Evolutionary conservation across 2,113 vertebrate genomes (phyloP).

Genomic region (Herpailurus yagouaroundi): DNA sequence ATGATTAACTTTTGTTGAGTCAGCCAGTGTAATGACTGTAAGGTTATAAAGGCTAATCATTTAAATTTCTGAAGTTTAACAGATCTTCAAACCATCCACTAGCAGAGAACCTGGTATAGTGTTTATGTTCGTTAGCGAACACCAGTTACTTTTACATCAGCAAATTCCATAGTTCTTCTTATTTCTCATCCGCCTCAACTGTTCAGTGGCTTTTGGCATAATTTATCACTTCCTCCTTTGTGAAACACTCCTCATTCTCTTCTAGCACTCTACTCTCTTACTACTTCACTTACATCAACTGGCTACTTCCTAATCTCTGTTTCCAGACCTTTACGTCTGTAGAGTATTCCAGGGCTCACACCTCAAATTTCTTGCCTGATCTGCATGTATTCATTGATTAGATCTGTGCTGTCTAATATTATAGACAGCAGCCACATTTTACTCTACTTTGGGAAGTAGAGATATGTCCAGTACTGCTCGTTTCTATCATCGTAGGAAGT

Average conservation of each 20-base stretch:
- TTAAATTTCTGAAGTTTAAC: conserved; percentile 9
- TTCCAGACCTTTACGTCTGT: neutral
- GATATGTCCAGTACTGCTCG: neutral
- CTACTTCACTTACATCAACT: neutral
- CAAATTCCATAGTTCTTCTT: neutral
- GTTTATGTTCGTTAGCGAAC: neutral
- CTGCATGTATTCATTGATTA: neutral
- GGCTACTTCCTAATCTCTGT: neutral
- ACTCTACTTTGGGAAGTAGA: neutral
- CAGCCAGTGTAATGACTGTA: neutral
- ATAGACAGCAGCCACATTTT: neutral
- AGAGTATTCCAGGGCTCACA: neutral
- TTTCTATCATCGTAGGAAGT: neutral
- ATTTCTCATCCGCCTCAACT: neutral
- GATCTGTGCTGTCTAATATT: neutral
- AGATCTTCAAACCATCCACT: neutral
- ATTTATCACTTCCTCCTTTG: neutral
- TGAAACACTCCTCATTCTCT: neutral
- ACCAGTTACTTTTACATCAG: neutral
- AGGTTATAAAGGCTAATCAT: neutral
- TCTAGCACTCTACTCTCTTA: neutral
- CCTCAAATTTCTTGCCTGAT: neutral
- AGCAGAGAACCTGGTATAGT: neutral
- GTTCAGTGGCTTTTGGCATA: neutral
- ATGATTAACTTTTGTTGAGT: conserved; percentile 11